Evolutionary conservation across 2,888 invertebrate genomes (phyloP).

Genomic region (Acheta domesticus): DNA sequence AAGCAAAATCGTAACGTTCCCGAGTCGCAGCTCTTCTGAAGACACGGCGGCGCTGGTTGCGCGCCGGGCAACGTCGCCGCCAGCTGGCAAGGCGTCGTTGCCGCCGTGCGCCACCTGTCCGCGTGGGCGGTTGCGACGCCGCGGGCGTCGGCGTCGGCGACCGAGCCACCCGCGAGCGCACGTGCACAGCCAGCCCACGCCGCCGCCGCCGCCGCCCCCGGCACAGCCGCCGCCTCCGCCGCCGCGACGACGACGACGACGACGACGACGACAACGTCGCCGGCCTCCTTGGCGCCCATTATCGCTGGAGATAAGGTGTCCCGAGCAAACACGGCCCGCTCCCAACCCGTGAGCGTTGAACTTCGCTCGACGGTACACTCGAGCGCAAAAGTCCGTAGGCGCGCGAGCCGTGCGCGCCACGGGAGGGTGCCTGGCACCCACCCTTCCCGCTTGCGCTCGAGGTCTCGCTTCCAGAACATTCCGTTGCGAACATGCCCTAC

Average conservation of each 20-base stretch:
- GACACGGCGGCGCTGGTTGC: too few relatives aligned
- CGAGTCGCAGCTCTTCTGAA: too few relatives aligned
- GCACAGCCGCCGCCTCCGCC: not conserved
- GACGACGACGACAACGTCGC: not conserved
- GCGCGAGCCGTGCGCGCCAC: too few relatives aligned
- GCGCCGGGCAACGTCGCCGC: not conserved
- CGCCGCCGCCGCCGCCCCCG: not conserved
- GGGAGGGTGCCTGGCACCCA: too few relatives aligned
- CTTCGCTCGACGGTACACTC: not conserved
- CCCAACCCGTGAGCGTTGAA: constrained; percentile 3
- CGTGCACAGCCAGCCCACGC: not conserved
- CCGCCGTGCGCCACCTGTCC: too few relatives aligned
- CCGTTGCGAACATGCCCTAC: too few relatives aligned
- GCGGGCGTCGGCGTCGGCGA: not conserved
- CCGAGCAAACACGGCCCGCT: constrained; percentile 1
- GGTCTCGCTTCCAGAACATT: too few relatives aligned
- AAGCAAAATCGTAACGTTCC: too few relatives aligned
- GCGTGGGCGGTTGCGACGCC: too few relatives aligned
- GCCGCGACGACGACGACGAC: not conserved
- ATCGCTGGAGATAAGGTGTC: constrained; percentile 18
- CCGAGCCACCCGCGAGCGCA: not conserved
- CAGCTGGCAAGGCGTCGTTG: not conserved
- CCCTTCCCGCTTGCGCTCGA: too few relatives aligned
- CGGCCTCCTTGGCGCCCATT: constrained; percentile 18
- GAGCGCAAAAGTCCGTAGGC: not conserved